Conservation (phyloP, 2,888 invertebrate genomes). For the Tuberolachnus salignus region DNA sequence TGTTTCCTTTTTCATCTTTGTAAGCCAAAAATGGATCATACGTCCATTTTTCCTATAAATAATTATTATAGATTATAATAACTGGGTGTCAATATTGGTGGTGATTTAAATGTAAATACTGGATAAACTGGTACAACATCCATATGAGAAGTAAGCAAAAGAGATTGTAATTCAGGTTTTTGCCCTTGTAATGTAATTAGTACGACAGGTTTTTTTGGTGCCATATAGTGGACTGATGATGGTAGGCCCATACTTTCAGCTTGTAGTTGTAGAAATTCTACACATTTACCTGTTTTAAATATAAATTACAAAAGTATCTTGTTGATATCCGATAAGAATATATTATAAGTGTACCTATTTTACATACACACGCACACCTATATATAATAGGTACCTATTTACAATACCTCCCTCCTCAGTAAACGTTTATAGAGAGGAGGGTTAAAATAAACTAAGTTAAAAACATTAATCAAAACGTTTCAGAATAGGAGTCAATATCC, state of each 20-base stretch:
- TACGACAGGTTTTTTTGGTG: constrained; percentile 77
- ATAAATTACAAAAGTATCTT: too few species aligned
- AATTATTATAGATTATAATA: neutral
- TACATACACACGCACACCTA: too few species aligned
- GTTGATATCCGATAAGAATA: too few species aligned
- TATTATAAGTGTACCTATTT: too few species aligned
- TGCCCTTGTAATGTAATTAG: constrained; percentile 83
- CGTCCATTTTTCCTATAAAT: constrained; percentile 81
- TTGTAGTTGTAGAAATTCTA: constrained; percentile 77
- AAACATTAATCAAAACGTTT: too few species aligned
- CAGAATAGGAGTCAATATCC: too few species aligned
- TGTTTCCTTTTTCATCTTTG: constrained; percentile 83
- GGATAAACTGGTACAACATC: constrained; percentile 95
- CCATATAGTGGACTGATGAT: constrained; percentile 68
- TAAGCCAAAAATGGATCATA: constrained; percentile 86
- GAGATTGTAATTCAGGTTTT: constrained; percentile 72
- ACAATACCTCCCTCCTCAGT: too few species aligned
- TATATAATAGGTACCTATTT: too few species aligned
- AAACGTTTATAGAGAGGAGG: too few species aligned
- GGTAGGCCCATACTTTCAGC: constrained; percentile 74
- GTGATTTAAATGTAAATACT: constrained; percentile 61
- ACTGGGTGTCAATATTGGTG: too few species aligned
- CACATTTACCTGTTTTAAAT: constrained; percentile 70
- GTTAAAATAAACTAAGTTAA: too few species aligned
- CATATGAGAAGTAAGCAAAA: constrained; percentile 93